phyloP scores from a whole-genome alignment of 2,113 vertebrate genomes.

The Pseudorasbora parva region DNA sequence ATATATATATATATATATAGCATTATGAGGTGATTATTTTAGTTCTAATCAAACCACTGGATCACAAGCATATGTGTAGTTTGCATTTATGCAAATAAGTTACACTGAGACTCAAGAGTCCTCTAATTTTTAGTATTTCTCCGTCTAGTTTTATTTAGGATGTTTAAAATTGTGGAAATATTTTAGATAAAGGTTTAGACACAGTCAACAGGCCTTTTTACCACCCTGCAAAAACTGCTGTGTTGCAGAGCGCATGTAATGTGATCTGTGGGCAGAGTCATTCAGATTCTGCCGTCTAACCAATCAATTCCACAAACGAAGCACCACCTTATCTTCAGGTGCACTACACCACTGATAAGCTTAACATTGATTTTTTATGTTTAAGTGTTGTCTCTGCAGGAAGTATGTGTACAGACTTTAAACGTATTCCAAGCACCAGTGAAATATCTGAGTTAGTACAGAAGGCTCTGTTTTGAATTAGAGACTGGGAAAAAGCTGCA shows the following conservation, averaged over 20 bases:
- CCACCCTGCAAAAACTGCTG: neutral
- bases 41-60: neutral
- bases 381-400: neutral
- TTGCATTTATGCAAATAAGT: neutral
- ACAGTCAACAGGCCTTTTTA: neutral
- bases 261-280: neutral
- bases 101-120: neutral
- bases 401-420: neutral
- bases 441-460: neutral
- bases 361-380: neutral
- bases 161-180: neutral
- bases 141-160: neutral
- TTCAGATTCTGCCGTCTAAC: neutral
- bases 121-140: neutral
- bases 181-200: neutral
- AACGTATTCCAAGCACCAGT: neutral
- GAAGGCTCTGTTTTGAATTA: neutral
- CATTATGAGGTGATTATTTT: neutral
- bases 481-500: neutral
- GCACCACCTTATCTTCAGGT: neutral
- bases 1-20: too few species aligned
- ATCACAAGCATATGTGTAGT: slow-evolving; percentile 10
- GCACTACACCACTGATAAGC: slow-evolving; percentile 6
- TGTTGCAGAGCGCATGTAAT: neutral
- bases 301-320: neutral